phyloP scores from a whole-genome alignment of 1,140 invertebrate genomes.

The Thereuonema tuberculata region DNA sequence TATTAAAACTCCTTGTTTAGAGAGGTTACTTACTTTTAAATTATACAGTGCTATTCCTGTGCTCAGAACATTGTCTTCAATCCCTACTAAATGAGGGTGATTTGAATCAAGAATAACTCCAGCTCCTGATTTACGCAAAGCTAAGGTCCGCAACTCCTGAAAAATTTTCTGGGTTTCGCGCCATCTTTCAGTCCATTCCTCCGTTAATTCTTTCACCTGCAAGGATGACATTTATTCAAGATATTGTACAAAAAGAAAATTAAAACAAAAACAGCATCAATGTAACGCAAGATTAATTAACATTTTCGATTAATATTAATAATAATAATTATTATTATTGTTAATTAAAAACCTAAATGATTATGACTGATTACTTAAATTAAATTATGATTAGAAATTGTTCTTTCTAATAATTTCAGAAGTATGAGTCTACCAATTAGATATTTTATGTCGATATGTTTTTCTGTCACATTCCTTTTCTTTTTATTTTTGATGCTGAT shows the following conservation, averaged over 20 bases:
- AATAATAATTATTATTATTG: too few relatives aligned
- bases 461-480: too few relatives aligned
- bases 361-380: too few relatives aligned
- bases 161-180: slow-evolving; percentile 75
- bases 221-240: neutral
- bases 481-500: too few relatives aligned
- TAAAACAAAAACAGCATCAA: neutral
- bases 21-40: slow-evolving; percentile 54
- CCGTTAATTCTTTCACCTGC: slow-evolving; percentile 78
- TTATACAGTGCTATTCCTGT: slow-evolving; percentile 85
- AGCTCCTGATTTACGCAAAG: slow-evolving; percentile 61
- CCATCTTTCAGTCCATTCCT: slow-evolving; percentile 90
- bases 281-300: too few relatives aligned
- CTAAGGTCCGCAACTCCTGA: slow-evolving; percentile 70
- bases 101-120: slow-evolving; percentile 85
- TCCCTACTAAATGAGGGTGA: slow-evolving; percentile 80
- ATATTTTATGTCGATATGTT: too few relatives aligned
- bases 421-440: too few relatives aligned
- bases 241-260: slow-evolving; percentile 39
- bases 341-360: too few relatives aligned
- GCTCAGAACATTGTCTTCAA: slow-evolving; percentile 57
- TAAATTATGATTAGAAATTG: too few relatives aligned
- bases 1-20: too few relatives aligned
- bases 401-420: too few relatives aligned
- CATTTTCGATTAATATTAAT: too few relatives aligned